Evolutionary conservation across 37 sponge, comb jelly and placozoan species (phyloP), one percentile per base, ranked within the genome.

Genomic region (Bolinopsis microptera): DNA sequence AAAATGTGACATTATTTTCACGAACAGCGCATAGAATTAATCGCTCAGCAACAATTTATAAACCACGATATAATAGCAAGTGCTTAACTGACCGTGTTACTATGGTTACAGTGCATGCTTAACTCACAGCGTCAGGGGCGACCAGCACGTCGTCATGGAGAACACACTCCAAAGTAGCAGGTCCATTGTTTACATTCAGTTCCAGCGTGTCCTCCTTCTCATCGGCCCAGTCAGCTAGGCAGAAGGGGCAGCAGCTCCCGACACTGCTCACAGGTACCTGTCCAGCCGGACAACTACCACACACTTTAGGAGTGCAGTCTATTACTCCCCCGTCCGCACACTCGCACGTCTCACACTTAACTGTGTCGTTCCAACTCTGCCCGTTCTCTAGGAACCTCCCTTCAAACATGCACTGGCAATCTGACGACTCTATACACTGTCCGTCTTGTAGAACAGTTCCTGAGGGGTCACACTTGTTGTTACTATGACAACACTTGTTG

Each of bases 311-410:
- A 28, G 26, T 72, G 18, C 75, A 72, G 3, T 21, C 26, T 2
- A 72, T 28, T 23, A 30, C 5, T n/a, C 75, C 75, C 3, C 75
- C 75, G 3, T 28, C 31, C 26, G 31, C 18, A 28, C 75, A 72
- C 31, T n/a, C 18, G 31, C 75, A 72, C 31, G 75, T 72, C 75
- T 72, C n/a, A 72, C 75, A 72, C n/a, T 72, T 72, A n/a, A 72
- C 26, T 30, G 31, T 72, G 75, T 72, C 75, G 75, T 72, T 72
- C n/a, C 26, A 72, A n/a, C 31, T 30, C 75, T 72, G 75, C 18
- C 75, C 75, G 31, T 72, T 28, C 3, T 72, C 75, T 3, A 72
- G 26, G 31, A 72, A 30, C 75, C 18, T 3, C 5, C 75, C 75
- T 3, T 72, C 75, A 3, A n/a, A 72, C n/a, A 72, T 5, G 26